phyloP scores from a whole-genome alignment of 2,113 vertebrate genomes.

The Pyxicephalus adspersus region DNA sequence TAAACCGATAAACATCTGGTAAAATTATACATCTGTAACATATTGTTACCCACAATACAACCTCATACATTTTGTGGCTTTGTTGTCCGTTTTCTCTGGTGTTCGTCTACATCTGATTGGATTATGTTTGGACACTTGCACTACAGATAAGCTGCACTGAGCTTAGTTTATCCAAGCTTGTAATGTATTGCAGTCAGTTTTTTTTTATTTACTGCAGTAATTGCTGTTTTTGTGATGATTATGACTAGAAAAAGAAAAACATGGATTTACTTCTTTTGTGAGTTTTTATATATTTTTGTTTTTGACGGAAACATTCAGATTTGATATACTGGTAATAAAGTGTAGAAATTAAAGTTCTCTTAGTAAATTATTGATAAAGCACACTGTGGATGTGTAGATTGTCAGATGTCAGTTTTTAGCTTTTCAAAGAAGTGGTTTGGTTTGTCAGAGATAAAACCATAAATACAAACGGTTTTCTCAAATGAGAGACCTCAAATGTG shows the following conservation, averaged over 20 bases:
- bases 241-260: conserved; percentile 28
- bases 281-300: conserved; percentile 20
- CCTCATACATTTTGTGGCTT: not conserved
- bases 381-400: conserved; percentile 63
- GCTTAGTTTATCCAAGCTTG: conserved; percentile 34
- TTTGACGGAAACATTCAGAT: not conserved
- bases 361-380: conserved; percentile 62
- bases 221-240: conserved; percentile 40
- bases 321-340: not conserved
- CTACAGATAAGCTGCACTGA: conserved; percentile 42
- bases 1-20: conserved; percentile 26
- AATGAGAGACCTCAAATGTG: not conserved
- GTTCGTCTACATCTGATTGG: conserved; percentile 48
- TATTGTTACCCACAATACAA: conserved; percentile 24
- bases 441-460: conserved; percentile 21
- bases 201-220: conserved; percentile 28
- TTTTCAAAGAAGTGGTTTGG: conserved; percentile 16
- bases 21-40: not conserved
- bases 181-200: conserved; percentile 32
- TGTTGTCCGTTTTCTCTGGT: not conserved
- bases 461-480: conserved; percentile 18
- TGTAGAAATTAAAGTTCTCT: conserved; percentile 20
- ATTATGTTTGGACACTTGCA: conserved; percentile 24
- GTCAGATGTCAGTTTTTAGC: conserved; percentile 9
- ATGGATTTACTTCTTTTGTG: not conserved